Base-by-base conservation (phyloP, 2,888 invertebrate species). In the Magallana nippona region DNA sequence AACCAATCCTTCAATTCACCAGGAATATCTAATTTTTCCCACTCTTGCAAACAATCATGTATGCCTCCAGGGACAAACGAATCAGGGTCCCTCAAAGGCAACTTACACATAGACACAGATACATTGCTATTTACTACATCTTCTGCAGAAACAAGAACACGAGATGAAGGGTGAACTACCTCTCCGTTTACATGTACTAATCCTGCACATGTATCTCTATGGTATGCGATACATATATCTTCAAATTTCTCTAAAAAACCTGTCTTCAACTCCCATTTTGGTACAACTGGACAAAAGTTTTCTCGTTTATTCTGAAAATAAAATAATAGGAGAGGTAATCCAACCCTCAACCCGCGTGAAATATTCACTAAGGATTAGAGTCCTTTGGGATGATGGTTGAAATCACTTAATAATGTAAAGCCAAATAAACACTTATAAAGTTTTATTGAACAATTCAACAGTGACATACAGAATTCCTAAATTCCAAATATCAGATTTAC, bases 301-400 rank as follows among this genome's bases (percentile, higher is more conserved):
- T 63, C 22, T 19, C 63, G 22, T 63, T 63, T 63, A 27, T 22
- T 63, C 63, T 63, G 63, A 2, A 63, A 22, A 22, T 63, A 22
- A 11, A 63, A 63, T 22, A 62, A 62, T 62, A 19, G 62, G 57
- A 77, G 57, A 71, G 60, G 56, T 56, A 55, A 55, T 79, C 79
- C 62, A 79, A 55, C 60, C 83, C 57, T 58, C 62, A 55, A 32
- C 32, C 78, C 56, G 55, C 71, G 84, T 84, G 82, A 82, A 58
- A 58, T 27, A 63, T 22, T 17, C 55, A 63, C 79, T 62, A 82
- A 78, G 58, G 82, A 63, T 71, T 78, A 63, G 71, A 57, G 19
- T 55, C 79, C 57, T 55, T 56, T 60, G 79, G 78, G 63, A 19
- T 32, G 44, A 82, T 17, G 58, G 27, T 55, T 63, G 71, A 82